Base-by-base conservation (phyloP, 2,888 invertebrate genomes). In the Mactromeris polynyma region DNA sequence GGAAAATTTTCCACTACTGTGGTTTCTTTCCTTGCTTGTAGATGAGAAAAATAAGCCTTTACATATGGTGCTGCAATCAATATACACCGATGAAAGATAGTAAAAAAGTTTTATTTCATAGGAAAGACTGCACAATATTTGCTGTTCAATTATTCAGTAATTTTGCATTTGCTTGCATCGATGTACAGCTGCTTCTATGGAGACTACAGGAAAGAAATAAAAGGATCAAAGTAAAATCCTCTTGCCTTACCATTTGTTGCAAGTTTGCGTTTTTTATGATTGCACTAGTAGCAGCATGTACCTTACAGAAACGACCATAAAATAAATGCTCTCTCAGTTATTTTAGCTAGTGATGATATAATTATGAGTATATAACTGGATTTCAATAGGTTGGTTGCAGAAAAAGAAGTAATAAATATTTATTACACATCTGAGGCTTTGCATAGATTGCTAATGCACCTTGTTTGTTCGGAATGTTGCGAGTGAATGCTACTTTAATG, bases 401-500 rank as follows among this genome's bases (percentile, higher is more conserved):
- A 64, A 64, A 64, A 64, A 64, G 9, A 26, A 17, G 2, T 17
- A 64, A 26, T 9, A 64, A 64, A 64, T 64, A 64, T 64, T 64
- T 64, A 64, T 64, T 64, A 64, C 58, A 64, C 58, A 64, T 26
- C 58, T 64, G 58, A 64, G 26, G 58, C 58, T 64, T 58, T 64
- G 58, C 58, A 26, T 2, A 64, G 21, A 64, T 64, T n/a, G 58
- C 11, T 26, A 26, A 64, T 64, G 26, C 58, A 64, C 58, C 58
- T 64, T 64, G 11, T 64, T 64, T 64, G 26, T 64, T n/a, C 11
- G 26, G n/a, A 64, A 64, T 1, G 6, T 19, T 26, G 58, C n/a
- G n/a, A 9, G n/a, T 11, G 58, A n/a, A 64, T 64, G 26, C 58
- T 26, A 9, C 58, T n/a, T 51, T 51, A 14, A 6, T 14, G 19